Evolutionary conservation across 2,888 invertebrate genomes (phyloP), one percentile per base, ranked within the genome.

Genomic region (Alloscopus bannaensis): DNA sequence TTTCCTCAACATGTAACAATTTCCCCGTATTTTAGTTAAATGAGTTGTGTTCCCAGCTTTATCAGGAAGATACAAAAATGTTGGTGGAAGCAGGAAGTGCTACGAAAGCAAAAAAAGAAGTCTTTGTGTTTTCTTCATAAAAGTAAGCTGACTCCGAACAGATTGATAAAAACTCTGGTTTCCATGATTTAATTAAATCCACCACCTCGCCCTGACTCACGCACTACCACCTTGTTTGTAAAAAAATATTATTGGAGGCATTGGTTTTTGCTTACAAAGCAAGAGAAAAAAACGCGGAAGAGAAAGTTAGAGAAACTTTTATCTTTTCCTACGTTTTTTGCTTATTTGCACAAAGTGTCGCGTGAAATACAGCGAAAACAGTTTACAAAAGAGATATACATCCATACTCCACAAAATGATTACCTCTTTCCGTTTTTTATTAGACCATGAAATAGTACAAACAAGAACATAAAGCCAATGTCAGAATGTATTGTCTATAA

Each of bases 111-210:
- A 36, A 8, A 36, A 36, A 8, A 36, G 6, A 36, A 36, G 13
- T n/a, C n/a, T n/a, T n/a, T n/a, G 36, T 36, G 36, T 36, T 6
- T 36, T 6, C 13, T 22, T 52, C 22, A 52, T 52, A 52, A 52
- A 47, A 47, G n/a, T 36, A 36, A 36, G 36, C 36, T 36, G 8
- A 6, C 36, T 36, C 36, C 36, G 13, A 36, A 36, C 36, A 64
- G 6, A 52, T 50, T 6, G 20, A 11, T n/a, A 4, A 18, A 16
- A 18, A n/a, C n/a, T n/a, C n/a, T n/a, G n/a, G n/a, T n/a, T n/a
- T n/a, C n/a, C n/a, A 64, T 64, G 64, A 64, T 47, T 64, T 64
- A 64, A 64, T 64, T 64, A 64, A 64, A 64, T 45, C 31, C 62
- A 62, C 31, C 40, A 42, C 16, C 18, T 3, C 4, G 3, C 29